phyloP scores from a whole-genome alignment of 53 echinoderm and acorn worm species.

The Patiria pectinifera region DNA sequence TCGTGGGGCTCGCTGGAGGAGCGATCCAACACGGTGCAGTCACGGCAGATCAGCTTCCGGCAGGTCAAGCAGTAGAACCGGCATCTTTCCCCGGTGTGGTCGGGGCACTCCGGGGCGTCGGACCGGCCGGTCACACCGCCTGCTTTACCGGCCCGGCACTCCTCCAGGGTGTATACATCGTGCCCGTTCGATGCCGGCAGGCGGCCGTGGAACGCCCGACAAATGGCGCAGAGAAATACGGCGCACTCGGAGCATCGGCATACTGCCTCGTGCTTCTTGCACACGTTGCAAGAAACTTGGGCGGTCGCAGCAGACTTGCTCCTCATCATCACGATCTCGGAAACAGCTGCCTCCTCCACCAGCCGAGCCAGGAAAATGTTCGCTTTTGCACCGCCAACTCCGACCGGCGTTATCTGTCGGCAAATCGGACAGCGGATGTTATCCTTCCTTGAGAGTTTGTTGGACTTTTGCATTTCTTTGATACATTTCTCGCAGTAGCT shows the following conservation, averaged over 20 bases:
- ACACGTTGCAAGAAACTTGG: neutral
- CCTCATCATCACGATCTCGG: neutral
- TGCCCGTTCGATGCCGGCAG: conserved; percentile 14
- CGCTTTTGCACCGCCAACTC: neutral
- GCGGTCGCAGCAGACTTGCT: neutral
- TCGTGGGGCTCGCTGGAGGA: neutral
- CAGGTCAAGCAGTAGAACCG: conserved; percentile 35
- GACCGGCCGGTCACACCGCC: neutral
- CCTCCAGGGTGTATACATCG: conserved; percentile 32
- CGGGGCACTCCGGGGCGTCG: neutral
- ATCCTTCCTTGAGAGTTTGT: neutral
- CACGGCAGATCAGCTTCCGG: conserved; percentile 18
- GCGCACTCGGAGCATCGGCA: conserved; percentile 46
- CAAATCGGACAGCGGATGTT: conserved; percentile 32
- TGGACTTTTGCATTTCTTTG: neutral
- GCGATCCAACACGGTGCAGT: conserved; percentile 18
- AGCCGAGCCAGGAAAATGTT: conserved; percentile 35
- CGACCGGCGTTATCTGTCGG: neutral
- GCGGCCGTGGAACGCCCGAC: conserved; percentile 31
- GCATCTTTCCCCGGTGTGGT: conserved; percentile 17
- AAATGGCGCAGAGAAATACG: conserved; percentile 40
- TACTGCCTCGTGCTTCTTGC: neutral
- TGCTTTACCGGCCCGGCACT: conserved; percentile 11
- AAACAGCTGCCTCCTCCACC: conserved; percentile 7
- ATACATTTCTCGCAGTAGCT: conserved; percentile 35